Evolutionary conservation across 2,113 vertebrate genomes (phyloP).

Genomic region (Papio anubis): DNA sequence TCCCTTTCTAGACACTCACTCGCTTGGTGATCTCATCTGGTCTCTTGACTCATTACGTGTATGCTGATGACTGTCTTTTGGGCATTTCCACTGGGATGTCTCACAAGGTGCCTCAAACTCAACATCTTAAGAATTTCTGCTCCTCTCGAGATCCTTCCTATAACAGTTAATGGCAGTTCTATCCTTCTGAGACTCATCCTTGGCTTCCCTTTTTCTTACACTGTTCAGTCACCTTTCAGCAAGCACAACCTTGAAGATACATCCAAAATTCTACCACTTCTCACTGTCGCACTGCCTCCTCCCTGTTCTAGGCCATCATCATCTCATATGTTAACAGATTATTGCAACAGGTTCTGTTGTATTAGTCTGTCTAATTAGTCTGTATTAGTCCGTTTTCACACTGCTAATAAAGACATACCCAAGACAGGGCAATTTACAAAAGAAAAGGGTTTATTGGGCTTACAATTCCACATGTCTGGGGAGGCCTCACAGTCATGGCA

Average conservation of each 20-base stretch:
- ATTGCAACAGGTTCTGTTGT: background rate
- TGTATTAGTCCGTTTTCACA: too few species aligned
- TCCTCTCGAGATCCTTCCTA: background rate
- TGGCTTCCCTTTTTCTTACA: background rate
- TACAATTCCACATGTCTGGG: too few species aligned
- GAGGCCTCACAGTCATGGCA: too few species aligned
- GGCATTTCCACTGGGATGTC: background rate
- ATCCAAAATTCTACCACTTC: background rate
- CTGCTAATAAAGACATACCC: too few species aligned
- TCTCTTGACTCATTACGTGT: background rate
- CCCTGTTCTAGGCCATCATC: background rate
- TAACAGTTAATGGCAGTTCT: background rate
- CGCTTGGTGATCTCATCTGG: background rate
- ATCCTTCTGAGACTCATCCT: background rate
- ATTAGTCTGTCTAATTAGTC: too few species aligned
- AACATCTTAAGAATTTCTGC: background rate
- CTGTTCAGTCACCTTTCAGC: background rate
- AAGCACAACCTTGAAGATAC: background rate
- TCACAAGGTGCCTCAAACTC: background rate
- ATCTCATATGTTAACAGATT: background rate
- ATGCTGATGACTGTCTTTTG: background rate
- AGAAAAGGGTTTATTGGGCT: too few species aligned
- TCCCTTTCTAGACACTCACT: background rate
- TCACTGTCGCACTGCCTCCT: background rate
- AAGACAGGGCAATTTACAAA: too few species aligned